A percentile compares a stretch with the other conserved stretches of the same genome.
Evolutionary conservation across 1,140 invertebrate species (phyloP).

Genomic region (Dreissena rostriformis): DNA sequence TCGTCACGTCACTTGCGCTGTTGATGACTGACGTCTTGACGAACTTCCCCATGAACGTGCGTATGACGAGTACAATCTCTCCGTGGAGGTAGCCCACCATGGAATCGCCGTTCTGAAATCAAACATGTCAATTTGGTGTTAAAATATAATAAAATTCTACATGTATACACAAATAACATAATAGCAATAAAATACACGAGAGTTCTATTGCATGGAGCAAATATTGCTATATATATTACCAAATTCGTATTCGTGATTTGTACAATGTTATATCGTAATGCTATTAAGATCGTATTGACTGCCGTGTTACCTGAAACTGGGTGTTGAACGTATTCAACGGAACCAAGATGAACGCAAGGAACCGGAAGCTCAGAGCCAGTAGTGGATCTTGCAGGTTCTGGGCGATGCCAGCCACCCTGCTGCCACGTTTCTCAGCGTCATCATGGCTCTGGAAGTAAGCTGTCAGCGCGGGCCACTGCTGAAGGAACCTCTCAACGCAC

Average conservation of each 20-base stretch:
- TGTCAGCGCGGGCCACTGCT: constrained; percentile 54
- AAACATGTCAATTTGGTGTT: no score
- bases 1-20: background rate
- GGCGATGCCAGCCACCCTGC: constrained; percentile 5
- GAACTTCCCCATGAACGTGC: no score
- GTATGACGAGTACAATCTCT: background rate
- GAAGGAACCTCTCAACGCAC: constrained; percentile 20
- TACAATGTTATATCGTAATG: background rate
- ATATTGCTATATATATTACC: background rate
- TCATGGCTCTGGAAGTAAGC: constrained; percentile 51
- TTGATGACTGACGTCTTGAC: no score
- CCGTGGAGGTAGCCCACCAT: background rate
- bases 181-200: background rate
- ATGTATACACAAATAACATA: no score
- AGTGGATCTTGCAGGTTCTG: background rate
- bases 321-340: constrained; percentile 55
- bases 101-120: background rate
- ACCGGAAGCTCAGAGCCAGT: constrained; percentile 24
- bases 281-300: background rate
- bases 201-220: background rate
- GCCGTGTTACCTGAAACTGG: constrained; percentile 42
- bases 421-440: constrained; percentile 36
- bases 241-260: background rate
- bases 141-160: no score
- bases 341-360: constrained; percentile 32